Conservation (phyloP, 2,797 vertebrate species). For the Sylvilagus floridanus region DNA sequence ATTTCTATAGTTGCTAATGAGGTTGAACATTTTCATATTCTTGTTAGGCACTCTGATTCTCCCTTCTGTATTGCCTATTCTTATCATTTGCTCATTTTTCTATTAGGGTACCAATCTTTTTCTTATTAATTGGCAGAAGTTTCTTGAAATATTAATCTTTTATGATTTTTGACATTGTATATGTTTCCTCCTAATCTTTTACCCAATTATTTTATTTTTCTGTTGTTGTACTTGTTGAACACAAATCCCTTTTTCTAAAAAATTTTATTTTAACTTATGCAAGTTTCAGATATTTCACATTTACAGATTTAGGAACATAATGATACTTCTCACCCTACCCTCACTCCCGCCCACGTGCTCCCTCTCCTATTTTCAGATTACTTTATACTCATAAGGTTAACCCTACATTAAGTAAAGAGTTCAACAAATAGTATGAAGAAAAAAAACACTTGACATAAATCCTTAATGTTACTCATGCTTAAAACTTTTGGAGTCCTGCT, state of each 20-base stretch:
- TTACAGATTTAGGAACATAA: no score
- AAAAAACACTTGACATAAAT: no score
- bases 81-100: not conserved
- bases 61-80: not conserved
- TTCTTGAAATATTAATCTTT: not conserved
- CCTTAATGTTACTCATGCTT: not conserved
- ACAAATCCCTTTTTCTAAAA: no score
- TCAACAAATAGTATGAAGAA: no score
- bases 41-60: not conserved
- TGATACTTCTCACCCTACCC: no score
- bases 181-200: constrained; percentile 32
- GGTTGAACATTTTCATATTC: not conserved
- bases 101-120: not conserved
- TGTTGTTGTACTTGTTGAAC: constrained; percentile 20
- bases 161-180: constrained; percentile 7
- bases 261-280: no score
- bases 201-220: not conserved
- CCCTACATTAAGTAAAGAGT: no score
- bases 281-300: no score
- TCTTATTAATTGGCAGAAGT: not conserved
- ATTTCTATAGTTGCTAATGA: constrained; percentile 45
- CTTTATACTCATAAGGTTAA: no score
- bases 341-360: no score
- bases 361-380: no score
- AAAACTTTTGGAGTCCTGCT: constrained; percentile 9